Evolutionary conservation across 2,797 vertebrate genomes (phyloP), one percentile per base, ranked within the genome.

Genomic region (Xerus rutilus): DNA sequence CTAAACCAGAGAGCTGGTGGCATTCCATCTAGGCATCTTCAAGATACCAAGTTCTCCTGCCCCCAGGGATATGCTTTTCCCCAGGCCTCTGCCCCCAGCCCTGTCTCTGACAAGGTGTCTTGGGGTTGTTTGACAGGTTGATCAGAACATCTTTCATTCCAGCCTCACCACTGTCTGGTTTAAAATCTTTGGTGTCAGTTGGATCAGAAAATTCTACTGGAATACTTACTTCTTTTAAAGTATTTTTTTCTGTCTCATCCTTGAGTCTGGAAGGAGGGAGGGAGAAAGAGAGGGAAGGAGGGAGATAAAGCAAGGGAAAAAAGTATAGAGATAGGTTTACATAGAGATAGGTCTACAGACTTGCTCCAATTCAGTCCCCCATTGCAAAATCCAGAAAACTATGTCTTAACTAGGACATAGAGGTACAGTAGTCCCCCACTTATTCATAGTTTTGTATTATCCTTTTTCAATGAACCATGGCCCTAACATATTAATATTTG

Each of bases 131-230:
- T 74, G 64, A 91, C 70, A 86, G 79, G n/a, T 70, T 88, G 65
- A 95, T 96, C 15, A 73, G 93, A 96, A 79, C 14, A 88, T 62
- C 84, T 93, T 39, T 93, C 86, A 93, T 89, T 59, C 74, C 59
- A 89, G 67, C 59, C 43, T 95, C 85, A 92, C 54, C 23, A 30
- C 3, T 49, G 49, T 89, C 45, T 17, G 8, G 9, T 91, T 89
- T 92, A 93, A 95, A 95, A 65, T 47, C 65, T 81, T 49, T 77
- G 32, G 47, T 45, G 20, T 95, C 11, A n/a, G 67, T 72, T 11
- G 23, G 28, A 62, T 69, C 35, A 90, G 74, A 93, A 94, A 83
- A 90, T 89, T 76, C 85, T 59, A 57, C 49, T 39, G n/a, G 35
- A 92, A 85, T 2, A 5, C n/a, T 91, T 93, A 52, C 72, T 86